Evolutionary conservation across 2,113 vertebrate species (phyloP).

Genomic region (Chrysemys picta): DNA sequence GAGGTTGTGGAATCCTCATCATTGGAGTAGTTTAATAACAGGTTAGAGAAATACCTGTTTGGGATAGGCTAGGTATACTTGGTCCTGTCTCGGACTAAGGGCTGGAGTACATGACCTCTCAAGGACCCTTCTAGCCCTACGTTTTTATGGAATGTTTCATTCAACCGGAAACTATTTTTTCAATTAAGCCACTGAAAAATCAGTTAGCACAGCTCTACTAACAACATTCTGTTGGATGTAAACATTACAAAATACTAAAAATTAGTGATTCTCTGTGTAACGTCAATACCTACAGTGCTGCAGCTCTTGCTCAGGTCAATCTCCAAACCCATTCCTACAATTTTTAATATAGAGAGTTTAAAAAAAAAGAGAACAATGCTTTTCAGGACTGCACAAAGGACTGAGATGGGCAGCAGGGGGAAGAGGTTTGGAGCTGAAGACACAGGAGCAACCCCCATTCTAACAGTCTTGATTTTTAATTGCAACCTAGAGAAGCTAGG

Average conservation of each 20-base stretch:
- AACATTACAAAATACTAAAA: background rate
- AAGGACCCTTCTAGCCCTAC: background rate
- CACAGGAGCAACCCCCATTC: background rate
- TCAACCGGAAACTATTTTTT: background rate
- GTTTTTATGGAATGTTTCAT: background rate
- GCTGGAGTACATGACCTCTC: background rate
- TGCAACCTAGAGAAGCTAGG: background rate
- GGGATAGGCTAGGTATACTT: background rate
- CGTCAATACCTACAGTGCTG: accelerated
- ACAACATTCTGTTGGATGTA: background rate
- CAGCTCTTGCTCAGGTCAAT: background rate
- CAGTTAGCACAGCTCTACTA: too few relatives aligned
- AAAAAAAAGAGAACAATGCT: background rate
- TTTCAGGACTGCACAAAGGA: background rate
- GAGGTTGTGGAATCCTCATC: too few relatives aligned
- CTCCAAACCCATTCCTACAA: accelerated
- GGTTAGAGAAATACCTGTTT: background rate
- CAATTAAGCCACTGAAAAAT: too few relatives aligned
- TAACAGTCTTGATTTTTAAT: background rate
- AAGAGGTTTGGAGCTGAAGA: background rate
- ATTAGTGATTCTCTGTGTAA: background rate
- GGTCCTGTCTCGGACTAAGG: background rate
- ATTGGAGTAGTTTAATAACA: too few relatives aligned
- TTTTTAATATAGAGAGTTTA: background rate
- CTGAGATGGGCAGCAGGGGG: background rate